Conservation (phyloP, 1,140 invertebrate species). For the Drosophila varians region DNA sequence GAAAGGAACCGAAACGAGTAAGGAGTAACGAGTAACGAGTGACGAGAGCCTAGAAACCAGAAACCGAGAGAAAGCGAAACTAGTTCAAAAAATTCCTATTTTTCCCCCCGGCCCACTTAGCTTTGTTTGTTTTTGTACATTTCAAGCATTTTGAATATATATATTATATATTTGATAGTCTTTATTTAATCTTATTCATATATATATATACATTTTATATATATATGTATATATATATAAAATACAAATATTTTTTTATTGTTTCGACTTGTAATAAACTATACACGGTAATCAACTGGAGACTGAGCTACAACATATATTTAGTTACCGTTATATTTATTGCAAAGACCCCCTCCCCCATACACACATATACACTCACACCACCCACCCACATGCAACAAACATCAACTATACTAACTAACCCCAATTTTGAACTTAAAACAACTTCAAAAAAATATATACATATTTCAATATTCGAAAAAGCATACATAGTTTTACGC, state of each 20-base stretch:
- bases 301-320: conserved; percentile 83
- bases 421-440: background rate
- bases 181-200: conserved; percentile 50
- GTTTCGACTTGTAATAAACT: conserved; percentile 68
- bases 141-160: conserved; percentile 48
- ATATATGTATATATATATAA: conserved; percentile 29
- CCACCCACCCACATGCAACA: background rate
- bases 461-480: background rate
- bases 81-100: conserved; percentile 3
- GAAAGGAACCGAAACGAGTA: conserved; percentile 16
- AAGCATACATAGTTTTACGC: conserved; percentile 10
- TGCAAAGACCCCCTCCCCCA: conserved; percentile 39
- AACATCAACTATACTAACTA: conserved; percentile 16
- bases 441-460: background rate
- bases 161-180: conserved; percentile 47
- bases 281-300: conserved; percentile 78
- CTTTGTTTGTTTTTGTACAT: conserved; percentile 59
- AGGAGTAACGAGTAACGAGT: background rate
- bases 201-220: conserved; percentile 25
- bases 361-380: conserved; percentile 6
- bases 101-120: conserved; percentile 20
- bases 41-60: conserved; percentile 2
- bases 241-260: conserved; percentile 50
- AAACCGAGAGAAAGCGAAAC: conserved; percentile 15
- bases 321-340: conserved; percentile 82